phyloP scores from a whole-genome alignment of 2,888 invertebrate species.

The Phania funesta region DNA sequence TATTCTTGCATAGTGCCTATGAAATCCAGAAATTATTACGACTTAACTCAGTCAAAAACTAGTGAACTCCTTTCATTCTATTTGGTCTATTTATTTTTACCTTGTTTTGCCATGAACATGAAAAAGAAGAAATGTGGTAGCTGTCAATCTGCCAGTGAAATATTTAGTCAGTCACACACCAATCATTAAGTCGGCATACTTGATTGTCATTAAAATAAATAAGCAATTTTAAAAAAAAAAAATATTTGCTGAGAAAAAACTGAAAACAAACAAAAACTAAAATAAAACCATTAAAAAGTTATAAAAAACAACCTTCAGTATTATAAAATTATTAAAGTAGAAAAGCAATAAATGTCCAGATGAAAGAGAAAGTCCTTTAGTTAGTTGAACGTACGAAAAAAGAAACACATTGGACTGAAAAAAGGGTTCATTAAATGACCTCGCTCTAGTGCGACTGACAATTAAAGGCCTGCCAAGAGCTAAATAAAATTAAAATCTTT shows the following conservation, averaged over 20 bases:
- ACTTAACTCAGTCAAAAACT: not conserved
- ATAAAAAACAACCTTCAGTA: conserved; percentile 50
- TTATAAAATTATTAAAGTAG: conserved; percentile 21
- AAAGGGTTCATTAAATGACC: conserved; percentile 56
- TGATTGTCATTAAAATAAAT: conserved; percentile 43
- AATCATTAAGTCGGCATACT: conserved; percentile 14
- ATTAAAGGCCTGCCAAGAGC: not conserved
- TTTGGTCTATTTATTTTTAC: not conserved
- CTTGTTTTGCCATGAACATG: not conserved
- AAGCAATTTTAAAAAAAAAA: conserved; percentile 15
- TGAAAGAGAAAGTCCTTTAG: conserved; percentile 51
- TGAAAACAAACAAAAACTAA: not conserved
- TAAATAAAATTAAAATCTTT: conserved; percentile 34
- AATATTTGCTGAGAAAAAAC: not conserved
- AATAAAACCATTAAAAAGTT: conserved; percentile 1
- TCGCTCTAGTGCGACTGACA: conserved; percentile 21
- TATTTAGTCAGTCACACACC: not conserved
- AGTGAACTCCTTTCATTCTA: not conserved
- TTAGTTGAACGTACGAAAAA: conserved; percentile 25
- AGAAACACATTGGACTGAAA: not conserved
- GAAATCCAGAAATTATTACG: too few species aligned
- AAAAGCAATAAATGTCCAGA: conserved; percentile 12
- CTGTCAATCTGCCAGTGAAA: not conserved
- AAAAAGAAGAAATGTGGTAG: not conserved
- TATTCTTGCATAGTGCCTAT: too few species aligned